Evolutionary conservation across 2,113 vertebrate species (phyloP), one percentile per base, ranked within the genome.

Genomic region (Tupaia tana): DNA sequence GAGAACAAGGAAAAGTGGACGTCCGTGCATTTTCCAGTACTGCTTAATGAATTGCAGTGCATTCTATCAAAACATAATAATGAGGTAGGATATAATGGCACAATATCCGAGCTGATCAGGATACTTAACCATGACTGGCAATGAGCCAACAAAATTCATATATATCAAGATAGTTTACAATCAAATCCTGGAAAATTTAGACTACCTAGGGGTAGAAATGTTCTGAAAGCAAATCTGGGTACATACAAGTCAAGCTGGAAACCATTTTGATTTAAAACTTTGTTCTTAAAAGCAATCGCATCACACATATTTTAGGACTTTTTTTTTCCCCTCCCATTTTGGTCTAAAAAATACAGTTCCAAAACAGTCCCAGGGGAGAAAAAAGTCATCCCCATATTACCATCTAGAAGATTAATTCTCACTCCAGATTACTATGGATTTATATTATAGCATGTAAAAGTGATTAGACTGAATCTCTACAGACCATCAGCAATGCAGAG

Each of bases 41-140:
- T 99, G 99, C 97, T 99, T 99, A 97, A 99, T 99, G 98, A 99
- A 99, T 98, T 99, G 99, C 91, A 99, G 98, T 15, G 99, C 99
- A 0, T 99, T 99, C 99, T 99, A 96, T 54, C 73, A 29, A 97
- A 90, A 96, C 56, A 97, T 56, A 92, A 95, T 1, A 78, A 19
- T 2, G 18, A 0, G 0, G 4, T 9, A 84, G 54, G 1, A 2
- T 12, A 13, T 16, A 77, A 81, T 3, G 6, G 29, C 0, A 9
- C 4, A 18, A 22, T 9, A 10, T 19, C 56, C 75, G 15, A 82
- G 27, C 73, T 34, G 13, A 67, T 7, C 9, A 61, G 19, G 9
- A 25, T 16, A 22, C 18, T 24, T 25, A 7, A 89, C 25, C 52
- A 1, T 31, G 80, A 82, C 27, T 20, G 86, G 70, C 29, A 80